These are phyloP conservation scores for Orbicella faveolata DNA, from an alignment of 64 coral and sea anemone genomes.

Conservation along the genomic window DNA sequence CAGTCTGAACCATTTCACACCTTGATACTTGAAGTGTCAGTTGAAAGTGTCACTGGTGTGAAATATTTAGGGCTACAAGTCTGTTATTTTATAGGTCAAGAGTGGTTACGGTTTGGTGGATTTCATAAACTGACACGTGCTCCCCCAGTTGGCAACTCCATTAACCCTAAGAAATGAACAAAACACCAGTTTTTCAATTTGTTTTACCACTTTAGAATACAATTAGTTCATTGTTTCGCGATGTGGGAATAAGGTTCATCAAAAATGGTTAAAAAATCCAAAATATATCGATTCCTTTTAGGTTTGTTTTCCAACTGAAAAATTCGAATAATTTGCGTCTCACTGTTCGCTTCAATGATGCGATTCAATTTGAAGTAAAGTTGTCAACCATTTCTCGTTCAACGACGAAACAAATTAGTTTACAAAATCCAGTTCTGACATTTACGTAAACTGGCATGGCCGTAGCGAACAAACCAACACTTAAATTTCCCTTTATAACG, in stretches of 20 bases:
- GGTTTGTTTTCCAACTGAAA: neutral
- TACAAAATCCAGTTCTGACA: too few species aligned
- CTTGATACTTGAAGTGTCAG: too few species aligned
- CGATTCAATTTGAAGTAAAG: neutral
- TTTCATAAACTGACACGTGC: neutral
- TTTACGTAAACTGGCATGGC: too few species aligned
- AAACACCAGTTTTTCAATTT: neutral
- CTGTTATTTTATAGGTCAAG: neutral
- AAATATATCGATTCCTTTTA: neutral
- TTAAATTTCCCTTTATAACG: too few species aligned
- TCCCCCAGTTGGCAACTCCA: neutral
- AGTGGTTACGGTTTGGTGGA: neutral
- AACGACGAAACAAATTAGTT: too few species aligned
- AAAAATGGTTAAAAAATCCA: neutral
- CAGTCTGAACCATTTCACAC: too few species aligned
- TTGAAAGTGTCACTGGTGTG: neutral
- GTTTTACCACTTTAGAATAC: neutral
- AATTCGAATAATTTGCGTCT: constrained; percentile 1
- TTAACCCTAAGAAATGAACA: neutral
- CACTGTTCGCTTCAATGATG: constrained; percentile 22
- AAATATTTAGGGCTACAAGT: neutral
- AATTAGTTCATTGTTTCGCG: neutral
- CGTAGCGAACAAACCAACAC: too few species aligned
- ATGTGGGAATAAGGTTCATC: neutral
- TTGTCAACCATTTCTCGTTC: too few species aligned